These are phyloP conservation scores for Pelosia muscerda DNA, from an alignment of 2,888 invertebrate species.

Conservation along the genomic window DNA sequence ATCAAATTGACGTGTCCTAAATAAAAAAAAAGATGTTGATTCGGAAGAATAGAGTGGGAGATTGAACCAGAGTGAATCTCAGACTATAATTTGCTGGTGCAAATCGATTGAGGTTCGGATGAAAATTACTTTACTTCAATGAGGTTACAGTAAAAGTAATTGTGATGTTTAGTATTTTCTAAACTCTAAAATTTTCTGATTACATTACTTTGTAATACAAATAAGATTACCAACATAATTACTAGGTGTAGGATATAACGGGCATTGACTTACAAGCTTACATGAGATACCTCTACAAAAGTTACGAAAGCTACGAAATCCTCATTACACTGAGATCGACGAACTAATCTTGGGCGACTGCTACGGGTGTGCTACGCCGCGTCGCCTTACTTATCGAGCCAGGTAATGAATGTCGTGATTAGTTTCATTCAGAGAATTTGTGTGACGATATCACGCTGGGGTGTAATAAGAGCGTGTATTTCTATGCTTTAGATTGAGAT, in stretches of 20 bases:
- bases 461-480: slow-evolving; percentile 6
- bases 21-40: too few relatives aligned
- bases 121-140: too few relatives aligned
- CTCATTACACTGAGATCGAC: slow-evolving; percentile 12
- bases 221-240: background rate
- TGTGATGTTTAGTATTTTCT: too few relatives aligned
- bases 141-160: too few relatives aligned
- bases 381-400: slow-evolving; percentile 13
- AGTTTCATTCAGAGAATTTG: slow-evolving; percentile 23
- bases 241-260: background rate
- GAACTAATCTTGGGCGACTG: slow-evolving; percentile 21
- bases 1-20: too few relatives aligned
- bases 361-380: slow-evolving; percentile 17
- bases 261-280: background rate
- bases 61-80: too few relatives aligned
- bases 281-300: background rate
- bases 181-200: too few relatives aligned
- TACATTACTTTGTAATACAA: background rate
- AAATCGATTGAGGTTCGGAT: too few relatives aligned
- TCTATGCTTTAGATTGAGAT: slow-evolving; percentile 7
- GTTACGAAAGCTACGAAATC: slow-evolving; percentile 13
- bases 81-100: too few relatives aligned
- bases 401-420: slow-evolving; percentile 28
- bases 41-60: too few relatives aligned
- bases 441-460: slow-evolving; percentile 6